Conservation (phyloP, 2,888 invertebrate genomes). For the Strigamia transsilvanica region DNA sequence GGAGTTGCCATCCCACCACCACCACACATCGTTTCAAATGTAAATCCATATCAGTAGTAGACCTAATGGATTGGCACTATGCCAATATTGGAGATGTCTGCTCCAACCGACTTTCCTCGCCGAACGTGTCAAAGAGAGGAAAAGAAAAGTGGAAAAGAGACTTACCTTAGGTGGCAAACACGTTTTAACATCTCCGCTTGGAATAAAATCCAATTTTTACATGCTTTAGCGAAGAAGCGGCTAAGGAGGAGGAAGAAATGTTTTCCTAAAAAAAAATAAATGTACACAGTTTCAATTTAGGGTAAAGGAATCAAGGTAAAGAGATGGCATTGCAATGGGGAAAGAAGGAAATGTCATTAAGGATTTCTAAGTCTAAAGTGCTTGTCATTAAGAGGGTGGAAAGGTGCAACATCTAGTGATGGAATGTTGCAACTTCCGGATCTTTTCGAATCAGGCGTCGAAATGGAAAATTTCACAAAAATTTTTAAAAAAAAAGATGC, state of each 20-base stretch:
- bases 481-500: no score
- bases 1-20: background rate
- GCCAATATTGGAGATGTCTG: conserved; percentile 42
- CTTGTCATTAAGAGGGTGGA: background rate
- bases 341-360: background rate
- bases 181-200: conserved; percentile 22
- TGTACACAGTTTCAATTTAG: background rate
- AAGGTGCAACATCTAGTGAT: background rate
- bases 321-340: background rate
- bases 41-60: conserved; percentile 33
- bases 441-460: no score
- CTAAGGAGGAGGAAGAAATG: background rate
- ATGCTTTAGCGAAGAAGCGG: background rate
- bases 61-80: conserved; percentile 25
- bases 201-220: conserved; percentile 16
- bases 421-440: background rate
- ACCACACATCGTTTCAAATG: conserved; percentile 35
- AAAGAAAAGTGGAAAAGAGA: conserved; percentile 29
- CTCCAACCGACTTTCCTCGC: conserved; percentile 24
- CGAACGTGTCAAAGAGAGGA: conserved; percentile 6
- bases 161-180: conserved; percentile 14
- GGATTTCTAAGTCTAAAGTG: background rate
- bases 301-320: background rate
- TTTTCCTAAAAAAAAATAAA: conserved; percentile 2
- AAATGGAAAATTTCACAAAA: no score